These are phyloP conservation scores for Paracanthobrama guichenoti DNA, from an alignment of 2,113 vertebrate genomes.

Conservation along the genomic window DNA sequence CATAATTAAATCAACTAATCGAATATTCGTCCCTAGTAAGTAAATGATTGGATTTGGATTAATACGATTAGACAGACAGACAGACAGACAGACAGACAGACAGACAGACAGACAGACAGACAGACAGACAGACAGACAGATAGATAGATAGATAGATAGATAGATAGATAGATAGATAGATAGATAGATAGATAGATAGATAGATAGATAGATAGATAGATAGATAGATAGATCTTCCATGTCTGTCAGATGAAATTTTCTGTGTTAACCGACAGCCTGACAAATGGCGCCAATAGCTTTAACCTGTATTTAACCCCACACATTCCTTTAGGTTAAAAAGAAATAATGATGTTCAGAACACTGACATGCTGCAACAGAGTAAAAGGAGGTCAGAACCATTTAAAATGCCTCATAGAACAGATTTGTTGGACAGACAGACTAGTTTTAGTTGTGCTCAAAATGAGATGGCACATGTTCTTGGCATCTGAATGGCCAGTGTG, in stretches of 20 bases:
- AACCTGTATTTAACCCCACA: slow-evolving; percentile 14
- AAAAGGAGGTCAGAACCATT: slow-evolving; percentile 1
- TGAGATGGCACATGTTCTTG: neutral
- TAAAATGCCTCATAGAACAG: neutral
- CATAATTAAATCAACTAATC: too few relatives aligned
- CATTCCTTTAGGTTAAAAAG: slow-evolving; percentile 2
- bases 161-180: too few relatives aligned
- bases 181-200: too few relatives aligned
- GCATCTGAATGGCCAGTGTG: slow-evolving; percentile 22
- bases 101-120: too few relatives aligned
- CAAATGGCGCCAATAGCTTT: slow-evolving; percentile 8
- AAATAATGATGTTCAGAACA: neutral
- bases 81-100: too few relatives aligned
- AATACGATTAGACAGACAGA: too few relatives aligned
- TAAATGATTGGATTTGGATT: too few relatives aligned
- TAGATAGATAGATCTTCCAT: neutral
- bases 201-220: too few relatives aligned
- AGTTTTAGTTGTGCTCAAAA: neutral
- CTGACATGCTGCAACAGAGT: slow-evolving; percentile 17
- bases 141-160: too few relatives aligned
- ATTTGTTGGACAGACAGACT: neutral
- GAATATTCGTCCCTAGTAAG: too few relatives aligned
- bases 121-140: too few relatives aligned
- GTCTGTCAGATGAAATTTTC: slow-evolving; percentile 10
- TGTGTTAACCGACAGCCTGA: neutral